These are phyloP conservation scores for Cnemophilus loriae DNA, from an alignment of 2,113 vertebrate genomes.

Conservation along the genomic window DNA sequence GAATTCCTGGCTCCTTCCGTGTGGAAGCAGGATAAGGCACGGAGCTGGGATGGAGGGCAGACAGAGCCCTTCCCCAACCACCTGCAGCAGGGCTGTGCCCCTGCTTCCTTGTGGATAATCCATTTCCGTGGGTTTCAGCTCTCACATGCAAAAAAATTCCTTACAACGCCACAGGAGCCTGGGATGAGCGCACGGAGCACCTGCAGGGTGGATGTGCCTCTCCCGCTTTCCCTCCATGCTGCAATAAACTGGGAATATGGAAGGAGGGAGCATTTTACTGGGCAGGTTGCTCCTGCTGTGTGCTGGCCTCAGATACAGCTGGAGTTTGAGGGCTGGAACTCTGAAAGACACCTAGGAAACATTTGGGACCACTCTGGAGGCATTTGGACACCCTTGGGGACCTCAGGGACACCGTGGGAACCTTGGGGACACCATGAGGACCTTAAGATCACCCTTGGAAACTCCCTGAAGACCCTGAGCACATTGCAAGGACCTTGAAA, in stretches of 20 bases:
- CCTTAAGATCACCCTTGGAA: background rate
- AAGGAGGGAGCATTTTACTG: background rate
- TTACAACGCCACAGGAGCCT: background rate
- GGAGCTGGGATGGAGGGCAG: background rate
- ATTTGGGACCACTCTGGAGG: background rate
- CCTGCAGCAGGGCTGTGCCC: background rate
- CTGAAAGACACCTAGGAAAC: background rate
- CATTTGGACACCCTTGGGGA: background rate
- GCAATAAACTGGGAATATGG: background rate
- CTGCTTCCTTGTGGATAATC: background rate
- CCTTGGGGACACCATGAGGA: too few relatives aligned
- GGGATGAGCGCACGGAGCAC: fast-evolving
- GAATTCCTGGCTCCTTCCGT: background rate
- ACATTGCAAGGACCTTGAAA: background rate
- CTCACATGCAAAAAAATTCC: background rate
- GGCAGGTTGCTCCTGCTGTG: background rate
- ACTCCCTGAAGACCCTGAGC: background rate
- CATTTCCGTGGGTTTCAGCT: background rate
- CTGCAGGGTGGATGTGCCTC: background rate
- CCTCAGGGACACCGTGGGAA: background rate
- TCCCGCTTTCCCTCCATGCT: background rate
- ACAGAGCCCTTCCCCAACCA: background rate
- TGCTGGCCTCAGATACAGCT: fast-evolving
- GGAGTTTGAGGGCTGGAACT: background rate
- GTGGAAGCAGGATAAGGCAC: background rate